Evolutionary conservation across 2,113 vertebrate species (phyloP).

Genomic region (Zapus hudsonius): DNA sequence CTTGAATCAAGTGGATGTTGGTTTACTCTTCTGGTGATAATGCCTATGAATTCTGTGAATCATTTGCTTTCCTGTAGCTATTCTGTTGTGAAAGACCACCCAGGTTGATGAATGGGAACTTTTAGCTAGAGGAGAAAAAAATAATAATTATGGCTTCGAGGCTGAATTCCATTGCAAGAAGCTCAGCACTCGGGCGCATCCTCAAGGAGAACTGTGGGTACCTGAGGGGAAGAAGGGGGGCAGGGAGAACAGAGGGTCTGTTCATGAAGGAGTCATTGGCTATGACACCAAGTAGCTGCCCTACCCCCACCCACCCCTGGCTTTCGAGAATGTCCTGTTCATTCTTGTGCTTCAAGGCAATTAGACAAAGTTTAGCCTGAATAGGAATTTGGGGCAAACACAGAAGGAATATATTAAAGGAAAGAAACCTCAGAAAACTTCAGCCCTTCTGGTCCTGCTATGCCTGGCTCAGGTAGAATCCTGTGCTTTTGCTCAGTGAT

Average conservation of each 20-base stretch:
- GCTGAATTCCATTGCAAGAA: slow-evolving; percentile 19
- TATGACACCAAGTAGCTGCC: neutral
- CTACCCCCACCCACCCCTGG: neutral
- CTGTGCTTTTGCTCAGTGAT: neutral
- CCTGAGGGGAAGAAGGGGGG: neutral
- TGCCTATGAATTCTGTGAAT: slow-evolving; percentile 26
- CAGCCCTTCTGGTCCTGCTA: neutral
- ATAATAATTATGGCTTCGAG: neutral
- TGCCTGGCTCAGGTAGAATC: neutral
- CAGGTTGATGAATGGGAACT: slow-evolving; percentile 7
- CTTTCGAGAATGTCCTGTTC: neutral
- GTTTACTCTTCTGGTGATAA: slow-evolving; percentile 17
- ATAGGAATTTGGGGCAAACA: neutral
- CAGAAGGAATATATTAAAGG: neutral
- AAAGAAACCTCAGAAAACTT: neutral
- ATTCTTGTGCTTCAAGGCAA: neutral
- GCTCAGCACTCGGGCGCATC: neutral
- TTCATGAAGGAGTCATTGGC: neutral
- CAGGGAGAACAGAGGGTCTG: neutral
- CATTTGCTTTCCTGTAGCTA: neutral
- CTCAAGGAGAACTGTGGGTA: neutral
- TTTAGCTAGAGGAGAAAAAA: slow-evolving; percentile 39
- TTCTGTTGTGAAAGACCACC: slow-evolving; percentile 57
- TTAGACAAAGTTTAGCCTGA: neutral
- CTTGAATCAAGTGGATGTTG: neutral